phyloP scores from a whole-genome alignment of 2,113 vertebrate genomes.

The Bubalus kerabau region DNA sequence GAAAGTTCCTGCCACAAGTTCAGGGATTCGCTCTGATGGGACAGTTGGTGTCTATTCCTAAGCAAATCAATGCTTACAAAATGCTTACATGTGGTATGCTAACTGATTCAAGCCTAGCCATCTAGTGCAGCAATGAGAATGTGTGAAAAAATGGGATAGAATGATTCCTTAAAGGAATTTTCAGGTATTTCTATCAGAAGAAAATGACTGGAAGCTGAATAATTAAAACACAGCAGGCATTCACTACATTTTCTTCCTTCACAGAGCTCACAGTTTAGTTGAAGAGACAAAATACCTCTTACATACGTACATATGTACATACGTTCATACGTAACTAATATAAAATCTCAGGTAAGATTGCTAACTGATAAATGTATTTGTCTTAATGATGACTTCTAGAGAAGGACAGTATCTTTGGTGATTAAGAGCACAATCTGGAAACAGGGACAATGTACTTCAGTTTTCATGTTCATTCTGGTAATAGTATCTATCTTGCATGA shows the following conservation, averaged over 20 bases:
- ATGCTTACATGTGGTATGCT: not conserved
- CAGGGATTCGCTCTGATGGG: not conserved
- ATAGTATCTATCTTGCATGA: not conserved
- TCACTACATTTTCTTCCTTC: not conserved
- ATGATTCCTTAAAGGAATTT: not conserved
- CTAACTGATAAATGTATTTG: not conserved
- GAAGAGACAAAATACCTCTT: not conserved
- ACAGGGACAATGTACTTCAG: not conserved
- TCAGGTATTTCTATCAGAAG: not conserved
- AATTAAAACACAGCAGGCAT: not conserved
- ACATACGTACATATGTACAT: not conserved
- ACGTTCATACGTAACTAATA: not conserved
- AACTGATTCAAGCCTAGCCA: not conserved
- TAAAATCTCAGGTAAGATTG: not conserved
- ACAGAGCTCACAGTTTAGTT: not conserved
- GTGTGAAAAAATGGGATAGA: not conserved
- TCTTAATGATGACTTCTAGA: not conserved
- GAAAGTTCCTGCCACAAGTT: not conserved
- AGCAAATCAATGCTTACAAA: not conserved
- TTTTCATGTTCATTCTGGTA: not conserved
- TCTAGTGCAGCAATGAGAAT: not conserved
- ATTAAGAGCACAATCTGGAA: not conserved
- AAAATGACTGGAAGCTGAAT: not conserved
- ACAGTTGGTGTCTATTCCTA: not conserved
- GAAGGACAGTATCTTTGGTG: not conserved